Evolutionary conservation across 2,113 vertebrate species (phyloP), one percentile per base, ranked within the genome.

Genomic region (Myrmophylax atrothorax): DNA sequence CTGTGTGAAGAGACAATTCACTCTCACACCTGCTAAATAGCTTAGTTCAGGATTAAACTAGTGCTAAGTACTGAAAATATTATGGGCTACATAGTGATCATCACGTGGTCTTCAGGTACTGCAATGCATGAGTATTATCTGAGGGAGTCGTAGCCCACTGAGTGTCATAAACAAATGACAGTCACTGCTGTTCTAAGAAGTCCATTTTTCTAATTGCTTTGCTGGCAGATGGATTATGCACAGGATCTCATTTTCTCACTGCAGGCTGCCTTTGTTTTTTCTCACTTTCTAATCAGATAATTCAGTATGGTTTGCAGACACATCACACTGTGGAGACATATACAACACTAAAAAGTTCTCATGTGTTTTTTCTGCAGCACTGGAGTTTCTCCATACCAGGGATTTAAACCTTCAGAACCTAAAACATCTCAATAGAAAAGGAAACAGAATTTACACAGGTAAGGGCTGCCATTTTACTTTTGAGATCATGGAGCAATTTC

Each of bases 161-260:
- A 37, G 50, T 85, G 42, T 52, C 75, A 67, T 62, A 63, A 40
- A 90, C 50, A 85, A 68, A 46, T 7, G 28, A 86, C 46, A 91
- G 28, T 82, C 64, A 47, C 31, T 91, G 93, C 80, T 44, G 79
- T 94, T 94, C 87, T 95, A 67, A 66, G 87, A 85, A 84, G 68
- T 83, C 76, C 42, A 67, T 94, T 72, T 84, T 77, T 53, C 68
- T 76, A 74, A 46, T 84, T 90, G 66, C 38, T 96, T 96, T 66
- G 9, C 69, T 93, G 70, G 81, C 84, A 93, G 85, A 90, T 80
- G 59, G 77, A 82, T 84, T 90, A 59, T 80, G 75, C 74, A 63
- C 44, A 84, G 74, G 69, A 55, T 90, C 84, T 91, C 68, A 49
- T 62, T 94, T 96, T 94, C 86, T 81, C 78, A 84, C 81, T 94